Conservation (phyloP, 1,140 invertebrate genomes). For the Ectropis grisescens region DNA sequence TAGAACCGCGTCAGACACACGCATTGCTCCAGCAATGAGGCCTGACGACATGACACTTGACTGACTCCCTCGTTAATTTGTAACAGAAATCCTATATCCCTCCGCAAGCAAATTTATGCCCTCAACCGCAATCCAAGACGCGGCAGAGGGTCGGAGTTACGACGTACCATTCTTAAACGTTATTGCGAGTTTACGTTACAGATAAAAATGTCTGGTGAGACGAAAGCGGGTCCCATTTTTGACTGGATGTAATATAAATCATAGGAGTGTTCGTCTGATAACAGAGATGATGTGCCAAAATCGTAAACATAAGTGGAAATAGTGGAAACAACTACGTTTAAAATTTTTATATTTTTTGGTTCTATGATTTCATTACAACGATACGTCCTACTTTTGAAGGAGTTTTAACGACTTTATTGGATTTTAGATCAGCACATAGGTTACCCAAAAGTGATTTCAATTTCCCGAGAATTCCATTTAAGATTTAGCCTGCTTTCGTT, state of each 20-base stretch:
- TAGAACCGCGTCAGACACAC: constrained; percentile 22
- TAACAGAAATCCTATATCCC: constrained; percentile 30
- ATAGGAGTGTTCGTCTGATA: no score
- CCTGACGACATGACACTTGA: constrained; percentile 38
- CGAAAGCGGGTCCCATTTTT: constrained; percentile 10
- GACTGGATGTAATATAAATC: constrained; percentile 13
- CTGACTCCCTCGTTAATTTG: constrained; percentile 57
- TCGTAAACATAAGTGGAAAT: no score
- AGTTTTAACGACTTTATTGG: no score
- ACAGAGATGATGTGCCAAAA: no score
- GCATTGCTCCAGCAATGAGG: constrained; percentile 28
- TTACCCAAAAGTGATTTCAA: no score
- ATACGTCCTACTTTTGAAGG: no score
- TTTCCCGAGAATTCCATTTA: no score
- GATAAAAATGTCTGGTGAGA: constrained; percentile 28
- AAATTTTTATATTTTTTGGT: no score
- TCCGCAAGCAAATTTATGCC: constrained; percentile 20
- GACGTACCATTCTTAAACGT: constrained; percentile 13
- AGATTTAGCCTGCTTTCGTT: no score
- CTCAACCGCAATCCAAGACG: constrained; percentile 14
- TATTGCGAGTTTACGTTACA: constrained; percentile 40
- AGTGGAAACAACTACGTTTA: no score
- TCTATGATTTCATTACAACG: no score
- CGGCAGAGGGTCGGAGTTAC: constrained; percentile 12
- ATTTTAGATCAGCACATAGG: no score